phyloP scores from a whole-genome alignment of 2,888 invertebrate genomes.

The Spilosoma lubricipeda region DNA sequence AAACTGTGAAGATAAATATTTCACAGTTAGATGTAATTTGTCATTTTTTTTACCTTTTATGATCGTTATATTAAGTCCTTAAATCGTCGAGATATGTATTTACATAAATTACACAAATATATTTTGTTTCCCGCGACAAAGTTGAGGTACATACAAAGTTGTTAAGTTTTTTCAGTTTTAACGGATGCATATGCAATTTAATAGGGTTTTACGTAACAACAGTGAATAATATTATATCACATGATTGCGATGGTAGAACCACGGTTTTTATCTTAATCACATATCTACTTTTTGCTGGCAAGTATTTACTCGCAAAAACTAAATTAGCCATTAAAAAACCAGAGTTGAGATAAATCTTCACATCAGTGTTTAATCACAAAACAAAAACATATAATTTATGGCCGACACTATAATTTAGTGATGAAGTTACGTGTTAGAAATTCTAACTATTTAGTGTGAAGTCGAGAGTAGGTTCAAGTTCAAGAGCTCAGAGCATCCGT shows the following conservation, averaged over 20 bases:
- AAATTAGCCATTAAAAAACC: slow-evolving; percentile 16
- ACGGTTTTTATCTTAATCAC: slow-evolving; percentile 10
- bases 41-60: no score
- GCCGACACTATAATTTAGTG: slow-evolving; percentile 31
- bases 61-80: background rate
- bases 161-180: background rate
- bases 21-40: no score
- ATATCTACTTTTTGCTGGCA: slow-evolving; percentile 26
- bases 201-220: background rate
- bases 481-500: slow-evolving; percentile 57
- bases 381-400: slow-evolving; percentile 10
- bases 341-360: slow-evolving; percentile 14
- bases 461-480: slow-evolving; percentile 65
- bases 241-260: slow-evolving; percentile 4
- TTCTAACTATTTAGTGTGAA: slow-evolving; percentile 32
- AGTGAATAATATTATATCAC: background rate
- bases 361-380: slow-evolving; percentile 2
- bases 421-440: slow-evolving; percentile 40
- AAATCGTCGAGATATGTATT: background rate
- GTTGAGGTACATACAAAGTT: background rate
- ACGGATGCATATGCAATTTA: background rate
- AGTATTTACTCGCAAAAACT: slow-evolving; percentile 18
- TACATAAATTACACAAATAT: no score
- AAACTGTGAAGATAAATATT: no score
- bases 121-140: background rate